Base-by-base conservation (phyloP, 2,113 vertebrate species). In the Calyptomena viridis region DNA sequence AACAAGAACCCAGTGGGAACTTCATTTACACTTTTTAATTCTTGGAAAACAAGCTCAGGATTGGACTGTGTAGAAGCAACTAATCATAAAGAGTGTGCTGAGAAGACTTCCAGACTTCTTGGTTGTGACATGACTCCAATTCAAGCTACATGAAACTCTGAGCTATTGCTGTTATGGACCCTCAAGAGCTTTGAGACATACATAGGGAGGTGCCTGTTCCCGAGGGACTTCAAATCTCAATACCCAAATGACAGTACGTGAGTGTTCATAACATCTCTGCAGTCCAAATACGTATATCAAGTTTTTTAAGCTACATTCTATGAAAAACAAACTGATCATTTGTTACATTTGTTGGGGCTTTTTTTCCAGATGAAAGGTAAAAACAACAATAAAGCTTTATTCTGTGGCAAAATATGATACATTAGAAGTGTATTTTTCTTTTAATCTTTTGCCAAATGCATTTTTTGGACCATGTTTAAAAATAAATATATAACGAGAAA, bases 81-180 rank as follows among this genome's bases (percentile, higher is more conserved):
- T 68, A 39, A 75, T 50, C 10, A 33, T 30, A 53, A n/a, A 73
- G 13, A 74, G 8, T 16, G 8, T 84, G 3, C 12, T 63, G 56
- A 40, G 35, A 89, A 82, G 52, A 12, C 1, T 90, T 94, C 31
- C 49, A 63, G 52, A 5, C 14, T 82, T 72, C 8, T 14, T 58
- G 42, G 4, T 31, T 82, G 37, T 33, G 23, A 67, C 11, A 9
- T 82, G 12, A 21, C 25, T 72, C 12, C 15, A 53, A 13, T 14
- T 33, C 53, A 63, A 75, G 27, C 8, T 25, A 40, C 4, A 31
- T 21, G 31, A 60, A 86, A 78, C 46, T 42, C 31, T 28, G 40
- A 80, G 23, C 12, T 76, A 13, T 49, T 2, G 0, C 14, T 55
- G 8, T 9, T 62, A 35, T 0, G 1, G 1, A 3, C 1, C 1